phyloP scores from a whole-genome alignment of 2,888 invertebrate genomes.

The Romanomermis culicivorax region DNA sequence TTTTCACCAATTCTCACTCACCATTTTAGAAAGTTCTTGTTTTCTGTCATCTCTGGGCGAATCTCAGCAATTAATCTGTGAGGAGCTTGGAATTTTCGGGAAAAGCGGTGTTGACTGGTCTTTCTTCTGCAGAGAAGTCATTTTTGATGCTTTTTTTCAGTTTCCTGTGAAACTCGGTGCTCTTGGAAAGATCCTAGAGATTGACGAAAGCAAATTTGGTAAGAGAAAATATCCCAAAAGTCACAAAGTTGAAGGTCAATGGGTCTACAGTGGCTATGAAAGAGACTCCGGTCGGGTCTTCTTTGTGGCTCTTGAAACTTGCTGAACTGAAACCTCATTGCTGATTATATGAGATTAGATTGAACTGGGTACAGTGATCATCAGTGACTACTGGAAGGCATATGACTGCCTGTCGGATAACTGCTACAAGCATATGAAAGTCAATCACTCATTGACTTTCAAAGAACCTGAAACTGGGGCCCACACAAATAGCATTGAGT shows the following conservation, averaged over 20 bases:
- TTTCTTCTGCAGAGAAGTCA: background rate
- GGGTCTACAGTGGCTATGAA: background rate
- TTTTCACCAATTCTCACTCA: no score
- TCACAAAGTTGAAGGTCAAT: background rate
- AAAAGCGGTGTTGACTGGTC: background rate
- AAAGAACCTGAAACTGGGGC: background rate
- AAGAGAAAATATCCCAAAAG: background rate
- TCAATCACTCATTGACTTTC: background rate
- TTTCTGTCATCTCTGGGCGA: no score
- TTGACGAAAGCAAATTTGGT: background rate
- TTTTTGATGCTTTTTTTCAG: background rate
- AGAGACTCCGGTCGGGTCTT: background rate
- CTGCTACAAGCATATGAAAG: no score
- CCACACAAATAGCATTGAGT: no score
- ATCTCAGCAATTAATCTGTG: no score
- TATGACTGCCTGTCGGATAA: background rate
- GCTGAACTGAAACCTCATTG: background rate
- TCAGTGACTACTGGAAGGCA: background rate
- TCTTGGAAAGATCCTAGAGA: background rate
- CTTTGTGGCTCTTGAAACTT: background rate
- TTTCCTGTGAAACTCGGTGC: background rate
- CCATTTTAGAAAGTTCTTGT: no score
- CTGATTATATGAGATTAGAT: background rate
- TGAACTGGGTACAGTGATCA: background rate
- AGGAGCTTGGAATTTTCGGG: no score